Evolutionary conservation across 2,113 vertebrate genomes (phyloP).

Genomic region (Capra hircus): DNA sequence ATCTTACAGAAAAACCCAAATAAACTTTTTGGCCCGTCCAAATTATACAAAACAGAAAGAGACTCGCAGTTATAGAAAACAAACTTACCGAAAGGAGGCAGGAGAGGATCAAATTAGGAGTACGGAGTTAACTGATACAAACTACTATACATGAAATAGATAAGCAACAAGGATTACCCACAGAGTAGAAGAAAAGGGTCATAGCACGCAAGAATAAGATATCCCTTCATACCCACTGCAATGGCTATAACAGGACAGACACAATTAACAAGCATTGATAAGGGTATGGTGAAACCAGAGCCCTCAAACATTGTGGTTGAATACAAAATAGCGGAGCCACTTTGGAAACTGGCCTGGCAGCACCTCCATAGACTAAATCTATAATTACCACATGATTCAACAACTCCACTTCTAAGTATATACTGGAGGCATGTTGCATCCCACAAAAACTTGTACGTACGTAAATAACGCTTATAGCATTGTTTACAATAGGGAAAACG

Average conservation of each 20-base stretch:
- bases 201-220: background rate
- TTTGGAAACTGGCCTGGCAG: background rate
- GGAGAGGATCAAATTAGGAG: too few species aligned
- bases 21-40: background rate
- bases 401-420: background rate
- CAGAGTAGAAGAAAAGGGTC: background rate
- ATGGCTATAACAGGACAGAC: background rate
- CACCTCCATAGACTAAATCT: background rate
- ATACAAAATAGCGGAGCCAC: background rate
- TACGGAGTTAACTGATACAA: background rate
- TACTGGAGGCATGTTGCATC: background rate
- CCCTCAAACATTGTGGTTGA: background rate
- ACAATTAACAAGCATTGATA: background rate
- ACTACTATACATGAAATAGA: background rate
- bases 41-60: background rate
- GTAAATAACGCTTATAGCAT: background rate
- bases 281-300: background rate
- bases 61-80: background rate
- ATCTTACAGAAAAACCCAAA: background rate
- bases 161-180: background rate
- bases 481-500: background rate
- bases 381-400: background rate
- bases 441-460: background rate
- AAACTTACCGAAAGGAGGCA: background rate
- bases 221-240: background rate